Evolutionary conservation across 2,113 vertebrate genomes (phyloP).

Genomic region (Catharus bicknelli): DNA sequence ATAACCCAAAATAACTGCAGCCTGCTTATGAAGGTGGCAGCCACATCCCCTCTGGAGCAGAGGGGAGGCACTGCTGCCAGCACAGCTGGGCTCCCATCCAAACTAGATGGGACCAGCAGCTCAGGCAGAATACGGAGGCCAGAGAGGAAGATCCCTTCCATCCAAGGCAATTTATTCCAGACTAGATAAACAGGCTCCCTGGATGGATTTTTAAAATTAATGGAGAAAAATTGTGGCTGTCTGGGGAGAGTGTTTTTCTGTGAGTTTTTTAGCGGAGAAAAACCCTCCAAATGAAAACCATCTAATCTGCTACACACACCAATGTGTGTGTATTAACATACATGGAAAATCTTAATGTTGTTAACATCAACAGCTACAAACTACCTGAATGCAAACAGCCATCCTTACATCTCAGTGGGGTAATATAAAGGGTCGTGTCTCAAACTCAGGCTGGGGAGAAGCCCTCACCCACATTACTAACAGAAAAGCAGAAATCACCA

Average conservation of each 20-base stretch:
- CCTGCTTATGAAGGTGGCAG: fast-evolving
- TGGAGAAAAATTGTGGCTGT: background rate
- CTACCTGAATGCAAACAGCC: background rate
- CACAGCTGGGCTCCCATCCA: fast-evolving
- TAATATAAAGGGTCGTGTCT: background rate
- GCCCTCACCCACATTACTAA: background rate
- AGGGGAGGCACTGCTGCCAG: background rate
- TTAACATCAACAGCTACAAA: background rate
- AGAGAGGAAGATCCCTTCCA: background rate
- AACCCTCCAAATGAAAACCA: background rate
- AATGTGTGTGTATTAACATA: fast-evolving
- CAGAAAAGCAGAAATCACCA: background rate
- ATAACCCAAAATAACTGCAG: background rate
- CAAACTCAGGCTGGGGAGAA: background rate
- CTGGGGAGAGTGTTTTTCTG: background rate
- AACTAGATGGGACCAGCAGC: background rate
- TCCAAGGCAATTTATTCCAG: background rate
- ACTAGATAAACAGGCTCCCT: background rate
- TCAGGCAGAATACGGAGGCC: background rate
- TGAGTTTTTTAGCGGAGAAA: background rate
- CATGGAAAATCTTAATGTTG: background rate
- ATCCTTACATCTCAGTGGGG: background rate
- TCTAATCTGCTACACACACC: background rate
- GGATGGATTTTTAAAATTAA: background rate
- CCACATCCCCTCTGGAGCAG: fast-evolving